phyloP scores from a whole-genome alignment of 1,140 invertebrate species.

The Trichonephila inaurata region DNA sequence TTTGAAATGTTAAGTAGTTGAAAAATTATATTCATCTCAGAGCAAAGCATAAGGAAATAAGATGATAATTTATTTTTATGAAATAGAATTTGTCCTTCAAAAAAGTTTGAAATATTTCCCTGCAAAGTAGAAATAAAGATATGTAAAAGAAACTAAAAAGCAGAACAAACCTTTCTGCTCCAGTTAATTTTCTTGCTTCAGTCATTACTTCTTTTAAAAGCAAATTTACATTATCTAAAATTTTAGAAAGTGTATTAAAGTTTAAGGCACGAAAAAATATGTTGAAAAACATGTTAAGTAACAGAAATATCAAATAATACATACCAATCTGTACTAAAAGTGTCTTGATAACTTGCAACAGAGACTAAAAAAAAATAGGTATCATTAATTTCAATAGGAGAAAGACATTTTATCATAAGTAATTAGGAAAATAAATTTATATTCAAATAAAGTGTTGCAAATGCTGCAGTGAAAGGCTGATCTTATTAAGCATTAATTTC shows the following conservation, averaged over 20 bases:
- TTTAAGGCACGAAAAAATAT: not conserved
- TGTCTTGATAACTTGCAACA: slow-evolving; percentile 68
- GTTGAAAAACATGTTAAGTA: not conserved
- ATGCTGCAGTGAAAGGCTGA: no score
- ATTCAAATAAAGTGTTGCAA: no score
- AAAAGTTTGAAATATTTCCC: not conserved
- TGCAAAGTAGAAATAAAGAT: not conserved
- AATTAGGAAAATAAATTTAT: no score
- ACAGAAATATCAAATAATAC: slow-evolving; percentile 1
- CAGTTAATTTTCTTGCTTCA: slow-evolving; percentile 89
- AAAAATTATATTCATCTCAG: not conserved
- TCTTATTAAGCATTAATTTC: no score
- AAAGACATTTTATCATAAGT: no score
- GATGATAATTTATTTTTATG: not conserved
- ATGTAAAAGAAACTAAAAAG: not conserved
- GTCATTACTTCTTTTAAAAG: slow-evolving; percentile 89
- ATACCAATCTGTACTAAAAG: slow-evolving; percentile 70
- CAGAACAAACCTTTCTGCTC: slow-evolving; percentile 85
- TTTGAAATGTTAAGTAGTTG: not conserved
- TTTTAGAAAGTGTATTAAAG: not conserved
- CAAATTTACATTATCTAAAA: slow-evolving; percentile 86
- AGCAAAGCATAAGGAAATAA: not conserved
- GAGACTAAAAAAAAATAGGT: slow-evolving; percentile 23
- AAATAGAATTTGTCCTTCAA: not conserved
- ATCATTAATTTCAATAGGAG: not conserved